Percentiles rank a stretch among this genome's conserved stretches.
Conservation (phyloP, 2,113 vertebrate genomes). For the Conger conger region DNA sequence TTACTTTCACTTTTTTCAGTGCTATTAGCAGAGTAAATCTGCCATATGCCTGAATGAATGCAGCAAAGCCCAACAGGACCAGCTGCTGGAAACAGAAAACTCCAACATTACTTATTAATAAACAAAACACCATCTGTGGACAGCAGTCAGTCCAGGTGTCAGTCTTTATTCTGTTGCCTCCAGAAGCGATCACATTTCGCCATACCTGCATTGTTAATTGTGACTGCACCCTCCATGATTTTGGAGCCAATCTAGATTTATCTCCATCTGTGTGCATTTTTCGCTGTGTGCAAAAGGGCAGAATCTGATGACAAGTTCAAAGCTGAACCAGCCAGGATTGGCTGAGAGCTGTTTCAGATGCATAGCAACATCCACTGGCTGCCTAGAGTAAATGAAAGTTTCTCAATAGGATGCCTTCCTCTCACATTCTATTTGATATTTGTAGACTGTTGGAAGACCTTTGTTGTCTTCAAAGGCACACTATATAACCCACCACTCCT, state of each 20-base stretch:
- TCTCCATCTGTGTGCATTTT: background rate
- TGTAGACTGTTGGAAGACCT: background rate
- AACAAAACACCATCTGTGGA: constrained; percentile 27
- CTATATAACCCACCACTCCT: background rate
- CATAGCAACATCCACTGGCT: background rate
- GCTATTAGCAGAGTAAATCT: background rate
- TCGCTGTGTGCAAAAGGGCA: background rate
- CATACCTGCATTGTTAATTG: background rate
- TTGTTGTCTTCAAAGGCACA: background rate
- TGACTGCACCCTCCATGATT: background rate
- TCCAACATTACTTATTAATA: constrained; percentile 16
- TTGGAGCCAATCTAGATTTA: background rate
- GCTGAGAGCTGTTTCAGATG: background rate
- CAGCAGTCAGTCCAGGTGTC: constrained; percentile 10
- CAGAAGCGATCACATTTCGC: background rate
- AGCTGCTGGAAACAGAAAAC: background rate
- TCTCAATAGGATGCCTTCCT: background rate
- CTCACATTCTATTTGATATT: background rate
- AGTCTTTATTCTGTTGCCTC: background rate
- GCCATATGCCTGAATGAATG: background rate
- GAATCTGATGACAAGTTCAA: background rate
- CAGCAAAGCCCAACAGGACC: constrained; percentile 5
- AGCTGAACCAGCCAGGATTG: background rate
- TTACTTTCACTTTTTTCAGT: constrained; percentile 1
- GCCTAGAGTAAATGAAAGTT: background rate